Base-by-base conservation (phyloP, 2,113 vertebrate species). In the Sitta europaea region DNA sequence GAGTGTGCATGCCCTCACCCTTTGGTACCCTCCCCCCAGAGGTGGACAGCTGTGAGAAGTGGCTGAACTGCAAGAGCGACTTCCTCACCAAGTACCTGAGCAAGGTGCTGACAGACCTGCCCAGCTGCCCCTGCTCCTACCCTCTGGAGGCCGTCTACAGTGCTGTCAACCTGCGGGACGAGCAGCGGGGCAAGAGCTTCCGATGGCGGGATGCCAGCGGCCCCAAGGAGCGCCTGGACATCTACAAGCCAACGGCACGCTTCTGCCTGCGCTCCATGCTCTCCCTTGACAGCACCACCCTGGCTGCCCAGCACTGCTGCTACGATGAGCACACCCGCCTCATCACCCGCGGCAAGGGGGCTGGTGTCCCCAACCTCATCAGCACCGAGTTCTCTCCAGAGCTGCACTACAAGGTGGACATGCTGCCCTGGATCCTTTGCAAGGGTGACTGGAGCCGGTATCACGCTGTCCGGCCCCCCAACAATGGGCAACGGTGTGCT, bases 381-480 rank as follows among this genome's bases (percentile, higher is more conserved):
- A 99, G 99, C 97, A 98, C 98, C 0, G 98, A 99, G 95, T 98
- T 99, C 97, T 99, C 99, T 1, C 99, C 98, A 0, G 98, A 99
- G 97, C 98, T 99, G 89, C 99, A 99, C 97, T 99, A 99, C 97
- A 99, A 99, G 84, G 98, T 99, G 81, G 99, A 99, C 90, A 99
- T 97, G 88, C 95, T 99, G 95, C 99, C 99, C 11, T 99, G 99
- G 99, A 99, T 99, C 96, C 98, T 99, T 61, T 99, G 99, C 97
- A 99, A 99, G 90, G 99, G 99, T 0, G 99, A 99, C 98, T 99
- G 99, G 99, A 99, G 99, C 96, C 98, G 98, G 31, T 99, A 99
- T 94, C 99, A 99, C 0, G 97, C 97, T 0, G 97, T 98, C 68
- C 97, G 99, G 43, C 99, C 99, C 14, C 99, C 99, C 91, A 99